phyloP scores from a whole-genome alignment of 2,113 vertebrate species.

The Nothobranchius kuhntae region DNA sequence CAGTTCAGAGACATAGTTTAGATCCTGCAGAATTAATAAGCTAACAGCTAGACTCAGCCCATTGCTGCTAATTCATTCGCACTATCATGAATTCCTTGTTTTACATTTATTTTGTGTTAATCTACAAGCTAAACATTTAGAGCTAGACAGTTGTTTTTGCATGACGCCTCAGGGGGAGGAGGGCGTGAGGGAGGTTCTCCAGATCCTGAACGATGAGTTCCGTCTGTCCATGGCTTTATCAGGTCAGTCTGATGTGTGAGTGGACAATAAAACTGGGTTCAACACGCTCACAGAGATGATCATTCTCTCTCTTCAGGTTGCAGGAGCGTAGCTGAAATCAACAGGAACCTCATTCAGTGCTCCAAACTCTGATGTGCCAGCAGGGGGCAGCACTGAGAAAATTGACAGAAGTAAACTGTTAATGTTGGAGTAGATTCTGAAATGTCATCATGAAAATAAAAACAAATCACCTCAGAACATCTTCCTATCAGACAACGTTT shows the following conservation, averaged over 20 bases:
- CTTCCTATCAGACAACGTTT: background rate
- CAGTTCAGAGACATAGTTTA: background rate
- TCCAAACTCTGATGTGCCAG: constrained; percentile 74
- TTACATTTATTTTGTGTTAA: background rate
- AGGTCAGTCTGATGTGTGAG: constrained; percentile 74
- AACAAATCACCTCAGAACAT: constrained; percentile 1
- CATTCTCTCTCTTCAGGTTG: constrained; percentile 74
- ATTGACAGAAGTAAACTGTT: background rate
- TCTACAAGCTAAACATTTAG: background rate
- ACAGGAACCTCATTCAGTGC: constrained; percentile 81
- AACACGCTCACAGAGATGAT: too few relatives aligned
- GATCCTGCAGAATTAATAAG: too few relatives aligned
- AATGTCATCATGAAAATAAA: background rate
- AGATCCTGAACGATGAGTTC: constrained; percentile 90
- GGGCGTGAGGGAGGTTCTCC: constrained; percentile 86
- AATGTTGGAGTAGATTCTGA: background rate
- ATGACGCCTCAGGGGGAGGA: constrained; percentile 84
- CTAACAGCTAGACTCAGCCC: background rate
- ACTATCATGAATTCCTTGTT: background rate
- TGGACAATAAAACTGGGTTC: background rate
- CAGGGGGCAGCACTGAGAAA: constrained; percentile 37
- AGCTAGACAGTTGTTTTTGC: background rate
- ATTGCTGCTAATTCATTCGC: background rate
- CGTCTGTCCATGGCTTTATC: constrained; percentile 87
- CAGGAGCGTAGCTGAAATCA: constrained; percentile 84